Percentiles rank a stretch among this genome's conserved stretches.
These are phyloP conservation scores for Furcifer pardalis DNA, from an alignment of 2,797 vertebrate species.

Conservation along the genomic window DNA sequence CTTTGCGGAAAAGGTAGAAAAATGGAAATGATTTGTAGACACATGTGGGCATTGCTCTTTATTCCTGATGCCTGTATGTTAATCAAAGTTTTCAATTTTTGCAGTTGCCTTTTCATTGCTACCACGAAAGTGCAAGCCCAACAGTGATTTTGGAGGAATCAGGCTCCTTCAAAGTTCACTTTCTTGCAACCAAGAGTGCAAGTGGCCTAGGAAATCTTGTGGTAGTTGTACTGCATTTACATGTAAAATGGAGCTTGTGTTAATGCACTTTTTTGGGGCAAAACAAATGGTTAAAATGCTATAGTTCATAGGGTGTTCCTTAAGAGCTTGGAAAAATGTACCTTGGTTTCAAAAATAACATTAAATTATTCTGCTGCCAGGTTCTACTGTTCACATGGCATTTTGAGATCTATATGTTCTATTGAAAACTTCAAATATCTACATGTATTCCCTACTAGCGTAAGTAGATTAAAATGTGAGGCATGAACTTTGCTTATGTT, in stretches of 20 bases:
- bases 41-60: background rate
- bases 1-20: background rate
- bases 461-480: background rate
- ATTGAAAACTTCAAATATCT: background rate
- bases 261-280: background rate
- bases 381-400: too few species aligned
- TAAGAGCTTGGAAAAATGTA: background rate
- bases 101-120: background rate
- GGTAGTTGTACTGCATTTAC: background rate
- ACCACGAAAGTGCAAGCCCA: background rate
- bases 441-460: background rate
- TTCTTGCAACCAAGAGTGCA: background rate
- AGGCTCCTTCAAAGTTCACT: background rate
- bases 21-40: background rate
- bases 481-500: background rate
- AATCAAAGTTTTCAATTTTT: background rate
- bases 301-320: background rate
- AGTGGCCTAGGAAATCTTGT: too few species aligned
- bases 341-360: background rate
- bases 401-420: background rate
- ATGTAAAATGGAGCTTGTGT: background rate
- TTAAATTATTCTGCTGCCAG: background rate
- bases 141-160: background rate
- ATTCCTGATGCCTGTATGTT: background rate
- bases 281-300: background rate